Evolutionary conservation across 1,140 invertebrate species (phyloP), one percentile per base, ranked within the genome.

Genomic region (Brachionus rotundiformis): DNA sequence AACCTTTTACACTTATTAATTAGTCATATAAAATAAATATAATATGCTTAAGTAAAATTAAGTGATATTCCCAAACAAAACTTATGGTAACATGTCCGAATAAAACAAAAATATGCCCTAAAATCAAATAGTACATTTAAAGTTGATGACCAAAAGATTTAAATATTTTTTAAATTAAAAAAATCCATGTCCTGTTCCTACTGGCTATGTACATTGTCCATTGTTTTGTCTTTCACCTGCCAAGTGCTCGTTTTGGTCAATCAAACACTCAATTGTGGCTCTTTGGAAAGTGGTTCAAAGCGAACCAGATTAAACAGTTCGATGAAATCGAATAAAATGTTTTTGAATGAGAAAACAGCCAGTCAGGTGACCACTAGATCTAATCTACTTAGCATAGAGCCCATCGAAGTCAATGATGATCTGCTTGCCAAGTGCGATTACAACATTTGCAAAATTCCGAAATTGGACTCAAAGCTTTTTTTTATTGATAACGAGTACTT

Each of bases 171-270:
- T n/a, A n/a, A n/a, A n/a, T n/a, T n/a, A n/a, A n/a, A n/a, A n/a
- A n/a, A n/a, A n/a, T n/a, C n/a, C n/a, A n/a, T n/a, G 29, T 68
- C 31, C n/a, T 68, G 63, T 29, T 68, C 63, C 16, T 68, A 68
- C 29, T 68, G 63, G 63, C 2, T 68, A 1, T 33, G 16, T 6
- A 16, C 36, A 19, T 8, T 36, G 0, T 68, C 63, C 4, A 16
- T 68, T 19, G 8, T 33, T 33, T 8, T 68, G 3, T 68, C 63
- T 68, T 68, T 68, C 7, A n/a, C 36, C 0, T 16, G 16, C 16
- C 63, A 36, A 68, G 36, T 33, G 7, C 13, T 36, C 4, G 16
- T 68, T 7, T 36, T 68, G 16, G 29, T 68, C 2, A 19, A 36
- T 68, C 63, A 68, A 68, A 68, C 36, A n/a, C 5, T 36, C 8